phyloP scores from a whole-genome alignment of 2,888 invertebrate genomes.

The Augiades crinisus region DNA sequence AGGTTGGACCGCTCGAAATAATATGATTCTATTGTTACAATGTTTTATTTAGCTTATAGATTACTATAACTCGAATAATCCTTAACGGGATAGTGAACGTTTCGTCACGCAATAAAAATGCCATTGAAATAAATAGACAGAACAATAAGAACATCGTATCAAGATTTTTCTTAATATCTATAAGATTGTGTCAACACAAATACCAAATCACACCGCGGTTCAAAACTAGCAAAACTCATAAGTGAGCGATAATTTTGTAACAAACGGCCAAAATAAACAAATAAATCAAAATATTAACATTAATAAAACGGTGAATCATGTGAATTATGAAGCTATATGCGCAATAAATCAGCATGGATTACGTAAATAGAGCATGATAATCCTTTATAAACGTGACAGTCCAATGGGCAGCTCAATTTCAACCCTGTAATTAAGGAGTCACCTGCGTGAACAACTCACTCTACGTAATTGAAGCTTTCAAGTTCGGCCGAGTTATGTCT shows the following conservation, averaged over 20 bases:
- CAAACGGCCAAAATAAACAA: slow-evolving; percentile 7
- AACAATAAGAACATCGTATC: no score
- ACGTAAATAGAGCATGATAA: slow-evolving; percentile 62
- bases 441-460: slow-evolving; percentile 79
- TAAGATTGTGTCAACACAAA: no score
- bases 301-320: slow-evolving; percentile 12
- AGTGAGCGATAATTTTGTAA: neutral
- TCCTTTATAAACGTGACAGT: slow-evolving; percentile 73
- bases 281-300: slow-evolving; percentile 9
- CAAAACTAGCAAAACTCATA: no score
- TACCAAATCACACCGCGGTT: no score
- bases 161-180: no score
- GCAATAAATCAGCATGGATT: slow-evolving; percentile 36
- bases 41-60: slow-evolving; percentile 45
- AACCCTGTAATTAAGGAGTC: slow-evolving; percentile 77
- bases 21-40: slow-evolving; percentile 49
- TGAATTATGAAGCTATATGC: slow-evolving; percentile 18
- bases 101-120: neutral
- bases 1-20: slow-evolving; percentile 60
- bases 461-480: slow-evolving; percentile 76
- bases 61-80: neutral
- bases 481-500: slow-evolving; percentile 72
- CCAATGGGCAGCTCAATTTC: slow-evolving; percentile 76
- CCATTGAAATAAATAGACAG: no score
- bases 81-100: neutral